Base-by-base conservation (phyloP, 2,888 invertebrate genomes). In the Tortricodes alternella region DNA sequence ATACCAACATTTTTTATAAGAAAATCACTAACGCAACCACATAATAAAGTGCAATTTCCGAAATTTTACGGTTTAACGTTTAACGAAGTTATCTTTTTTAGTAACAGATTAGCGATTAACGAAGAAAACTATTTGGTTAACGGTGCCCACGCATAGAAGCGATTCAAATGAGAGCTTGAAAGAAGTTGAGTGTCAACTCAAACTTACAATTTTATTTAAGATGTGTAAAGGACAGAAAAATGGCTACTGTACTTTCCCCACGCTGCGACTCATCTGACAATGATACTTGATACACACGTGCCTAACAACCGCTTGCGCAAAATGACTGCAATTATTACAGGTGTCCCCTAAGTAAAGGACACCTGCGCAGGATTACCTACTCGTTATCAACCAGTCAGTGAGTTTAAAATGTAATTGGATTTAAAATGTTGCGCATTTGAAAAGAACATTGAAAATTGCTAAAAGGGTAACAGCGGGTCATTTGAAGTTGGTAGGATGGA, bases 371-470 rank as follows among this genome's bases (percentile, higher is more conserved):
- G 62, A 66, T 65, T 65, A 63, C 21, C 7, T 15, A 15, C 24
- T 29, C 39, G 53, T 52, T 46, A 53, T 52, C 35, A n/a, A n/a
- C 16, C 24, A 62, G 59, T 63, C 59, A 61, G 32, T 41, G 35
- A 24, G 48, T 49, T 34, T 16, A 56, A 44, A 32, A 35, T 21
- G 43, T 49, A 49, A 56, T 62, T 58, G 63, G 66, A 70, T 68
- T 71, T 62, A 62, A n/a, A n/a, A 63, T 63, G 72, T 64, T 76
- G 76, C 66, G 59, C 62, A 56, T 63, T 60, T 62, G 32, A 55
- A 55, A 55, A 48, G 41, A 24, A 19, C 48, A 43, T 21, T 15
- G 29, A 29, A n/a, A 11, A 5, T 29, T 29, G 5, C 5, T 11
- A n/a, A 29, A 29, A 9, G 27, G 27, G 27, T 27, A 29, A n/a